Evolutionary conservation across 2,113 vertebrate species (phyloP), one percentile per base, ranked within the genome.

Genomic region (Sterna hirundo): DNA sequence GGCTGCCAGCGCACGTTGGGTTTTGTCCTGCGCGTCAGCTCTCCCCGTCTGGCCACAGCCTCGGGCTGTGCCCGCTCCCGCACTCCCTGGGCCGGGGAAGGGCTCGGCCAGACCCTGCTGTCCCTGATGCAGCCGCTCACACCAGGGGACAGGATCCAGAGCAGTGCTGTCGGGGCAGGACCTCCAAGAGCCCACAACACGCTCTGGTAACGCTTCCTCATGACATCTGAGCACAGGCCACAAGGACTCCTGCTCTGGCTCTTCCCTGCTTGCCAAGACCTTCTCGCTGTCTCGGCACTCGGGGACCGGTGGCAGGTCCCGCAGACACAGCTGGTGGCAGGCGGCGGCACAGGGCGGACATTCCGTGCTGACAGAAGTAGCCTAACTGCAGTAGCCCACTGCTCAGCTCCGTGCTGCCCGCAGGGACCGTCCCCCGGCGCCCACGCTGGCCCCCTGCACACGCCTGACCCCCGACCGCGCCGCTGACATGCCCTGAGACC

Each of bases 401-500:
- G 9, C 27, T 20, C 27, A 4, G 1, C 25, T 25, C 27, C n/a
- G 4, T 3, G 8, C 74, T 17, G 44, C 26, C 54, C 7, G n/a
- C 21, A 27, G 42, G 16, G 54, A 49, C 49, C 2, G 3, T n/a
- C 14, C 58, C 46, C 5, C 23, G 2, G 15, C 19, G 18, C 44
- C 65, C 65, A 8, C 2, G 6, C 54, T 15, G 19, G 32, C 5
- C 34, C 51, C 32, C 32, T 4, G 47, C 15, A 11, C 47, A 30
- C 32, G 5, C 21, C 58, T 17, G 3, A 5, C 6, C 34, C 32
- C 20, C 15, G 21, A 15, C 82, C 15, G 47, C 4, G 1, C 38
- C 57, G 3, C 69, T 1, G 18, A 23, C n/a, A 19, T 8, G 0
- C 13, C 8, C 38, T 15, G 38, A 15, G 16, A 1, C 2, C 16